A percentile compares a stretch with the other conserved stretches of the same genome.
These are phyloP conservation scores for Lycodopsis pacificus DNA, from an alignment of 2,797 vertebrate species.

Conservation along the genomic window DNA sequence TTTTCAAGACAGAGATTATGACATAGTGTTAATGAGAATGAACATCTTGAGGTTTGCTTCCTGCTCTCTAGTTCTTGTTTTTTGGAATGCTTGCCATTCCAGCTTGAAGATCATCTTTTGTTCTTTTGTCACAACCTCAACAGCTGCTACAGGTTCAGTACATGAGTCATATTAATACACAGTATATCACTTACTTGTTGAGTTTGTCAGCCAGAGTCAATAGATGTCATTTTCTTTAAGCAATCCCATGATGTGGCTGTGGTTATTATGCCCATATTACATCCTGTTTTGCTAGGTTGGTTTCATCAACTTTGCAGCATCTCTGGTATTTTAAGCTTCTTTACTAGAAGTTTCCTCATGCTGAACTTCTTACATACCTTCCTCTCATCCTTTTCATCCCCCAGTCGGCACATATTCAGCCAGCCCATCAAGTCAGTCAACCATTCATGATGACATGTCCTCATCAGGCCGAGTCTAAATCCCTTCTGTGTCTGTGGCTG, in stretches of 20 bases:
- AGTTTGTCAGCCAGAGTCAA: conserved; percentile 34
- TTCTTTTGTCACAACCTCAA: conserved; percentile 13
- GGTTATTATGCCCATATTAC: conserved; percentile 17
- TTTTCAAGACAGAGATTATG: conserved; percentile 39
- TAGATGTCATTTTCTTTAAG: conserved; percentile 15
- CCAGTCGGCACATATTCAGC: conserved; percentile 39
- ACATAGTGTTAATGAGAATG: conserved; percentile 27
- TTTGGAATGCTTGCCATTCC: neutral
- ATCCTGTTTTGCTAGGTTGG: conserved; percentile 41
- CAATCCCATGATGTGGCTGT: conserved; percentile 5
- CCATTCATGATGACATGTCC: conserved; percentile 43
- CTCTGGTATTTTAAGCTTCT: conserved; percentile 21
- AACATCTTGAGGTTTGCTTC: conserved; percentile 15
- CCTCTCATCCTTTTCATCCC: conserved; percentile 17
- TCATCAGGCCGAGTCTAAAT: conserved; percentile 41
- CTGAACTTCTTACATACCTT: conserved; percentile 19
- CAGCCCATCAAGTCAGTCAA: conserved; percentile 32
- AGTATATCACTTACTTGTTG: conserved; percentile 10
- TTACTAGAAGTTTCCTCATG: conserved; percentile 25
- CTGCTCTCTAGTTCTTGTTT: neutral
- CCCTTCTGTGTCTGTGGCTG: conserved; percentile 17
- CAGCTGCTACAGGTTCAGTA: conserved; percentile 1
- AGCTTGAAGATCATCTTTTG: conserved; percentile 6
- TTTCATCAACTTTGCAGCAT: conserved; percentile 31
- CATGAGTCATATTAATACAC: conserved; percentile 20